These are phyloP conservation scores for Aplysina aerophoba DNA, from an alignment of 37 sponge, comb jelly and placozoan species.

Conservation along the genomic window DNA sequence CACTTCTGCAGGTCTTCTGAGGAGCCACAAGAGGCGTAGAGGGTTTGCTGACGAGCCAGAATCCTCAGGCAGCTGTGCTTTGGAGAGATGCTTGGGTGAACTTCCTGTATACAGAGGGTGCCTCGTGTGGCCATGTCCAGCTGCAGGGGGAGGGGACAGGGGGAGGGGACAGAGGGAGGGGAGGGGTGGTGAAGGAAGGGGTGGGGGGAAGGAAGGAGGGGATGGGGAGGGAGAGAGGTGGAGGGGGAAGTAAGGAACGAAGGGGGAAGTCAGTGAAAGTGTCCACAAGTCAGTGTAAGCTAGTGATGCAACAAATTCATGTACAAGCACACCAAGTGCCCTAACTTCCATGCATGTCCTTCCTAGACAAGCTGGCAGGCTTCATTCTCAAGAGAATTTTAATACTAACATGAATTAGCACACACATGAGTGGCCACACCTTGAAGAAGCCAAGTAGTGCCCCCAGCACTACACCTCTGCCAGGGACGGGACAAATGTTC, in stretches of 20 bases:
- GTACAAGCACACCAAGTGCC: too few relatives aligned
- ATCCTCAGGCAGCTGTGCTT: slow-evolving; percentile 79
- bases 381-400: too few relatives aligned
- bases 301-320: not conserved
- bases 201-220: too few relatives aligned
- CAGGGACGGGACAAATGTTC: too few relatives aligned
- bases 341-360: too few relatives aligned
- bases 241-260: not conserved
- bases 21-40: slow-evolving; percentile 78
- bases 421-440: not conserved
- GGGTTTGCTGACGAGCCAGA: slow-evolving; percentile 57
- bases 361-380: too few relatives aligned
- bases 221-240: not conserved
- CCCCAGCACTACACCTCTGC: too few relatives aligned
- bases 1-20: slow-evolving; percentile 76
- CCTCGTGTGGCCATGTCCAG: slow-evolving; percentile 72
- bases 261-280: not conserved
- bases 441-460: too few relatives aligned
- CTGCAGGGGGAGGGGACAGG: slow-evolving; percentile 19
- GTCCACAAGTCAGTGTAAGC: not conserved
- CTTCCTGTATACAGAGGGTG: slow-evolving; percentile 58
- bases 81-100: slow-evolving; percentile 80
- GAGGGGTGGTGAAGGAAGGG: too few relatives aligned
- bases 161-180: not conserved
- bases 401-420: not conserved